Conservation (phyloP, 2,113 vertebrate genomes). For the Callipepla squamata region DNA sequence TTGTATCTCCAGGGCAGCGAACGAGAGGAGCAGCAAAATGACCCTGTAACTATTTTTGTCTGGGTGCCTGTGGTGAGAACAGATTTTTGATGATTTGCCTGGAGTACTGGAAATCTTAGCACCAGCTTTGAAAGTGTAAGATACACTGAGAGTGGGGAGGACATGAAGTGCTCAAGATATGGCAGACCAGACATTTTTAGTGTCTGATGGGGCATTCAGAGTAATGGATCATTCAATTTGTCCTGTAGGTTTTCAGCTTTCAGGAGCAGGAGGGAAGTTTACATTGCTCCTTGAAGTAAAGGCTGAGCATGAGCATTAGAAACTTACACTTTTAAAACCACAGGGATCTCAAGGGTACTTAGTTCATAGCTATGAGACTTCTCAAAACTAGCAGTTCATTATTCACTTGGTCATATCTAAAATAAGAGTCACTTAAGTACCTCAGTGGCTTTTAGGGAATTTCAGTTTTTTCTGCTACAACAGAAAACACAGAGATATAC, state of each 20-base stretch:
- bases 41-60: not conserved
- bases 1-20: not conserved
- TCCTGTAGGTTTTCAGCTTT: not conserved
- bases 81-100: not conserved
- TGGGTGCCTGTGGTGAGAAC: not conserved
- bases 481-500: not conserved
- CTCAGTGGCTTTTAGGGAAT: not conserved
- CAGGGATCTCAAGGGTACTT: not conserved
- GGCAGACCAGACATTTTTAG: not conserved
- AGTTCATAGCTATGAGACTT: not conserved
- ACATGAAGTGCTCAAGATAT: not conserved
- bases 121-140: not conserved
- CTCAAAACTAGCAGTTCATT: not conserved
- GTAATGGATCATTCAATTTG: not conserved
- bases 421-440: rapidly evolving
- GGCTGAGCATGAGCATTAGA: not conserved
- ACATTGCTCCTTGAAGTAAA: not conserved
- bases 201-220: not conserved
- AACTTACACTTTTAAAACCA: not conserved
- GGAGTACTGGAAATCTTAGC: not conserved
- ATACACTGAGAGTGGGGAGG: not conserved
- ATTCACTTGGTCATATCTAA: not conserved
- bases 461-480: not conserved
- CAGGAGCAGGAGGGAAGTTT: not conserved
- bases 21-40: not conserved